Conservation (phyloP, 2,888 invertebrate species). For the Slavum lentiscoides region DNA sequence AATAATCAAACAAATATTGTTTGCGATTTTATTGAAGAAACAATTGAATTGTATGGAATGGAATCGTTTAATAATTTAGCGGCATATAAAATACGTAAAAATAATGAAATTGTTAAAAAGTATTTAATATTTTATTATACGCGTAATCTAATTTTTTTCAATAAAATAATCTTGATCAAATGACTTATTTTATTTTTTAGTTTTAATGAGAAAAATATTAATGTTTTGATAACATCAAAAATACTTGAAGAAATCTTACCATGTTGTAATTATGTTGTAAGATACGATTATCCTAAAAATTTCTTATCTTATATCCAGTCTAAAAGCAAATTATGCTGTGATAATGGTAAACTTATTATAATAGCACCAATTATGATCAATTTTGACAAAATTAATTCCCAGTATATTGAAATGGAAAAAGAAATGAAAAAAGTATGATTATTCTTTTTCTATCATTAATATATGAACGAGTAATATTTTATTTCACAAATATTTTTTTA, state of each 20-base stretch:
- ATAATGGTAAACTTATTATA: conserved; percentile 63
- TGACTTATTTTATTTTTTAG: conserved; percentile 57
- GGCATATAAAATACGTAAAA: background rate
- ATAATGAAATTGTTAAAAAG: conserved; percentile 31
- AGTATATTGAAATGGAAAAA: conserved; percentile 55
- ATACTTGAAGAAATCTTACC: conserved; percentile 86
- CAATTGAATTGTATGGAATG: background rate
- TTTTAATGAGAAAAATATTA: conserved; percentile 67
- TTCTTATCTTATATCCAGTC: conserved; percentile 86
- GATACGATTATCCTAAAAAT: conserved; percentile 72
- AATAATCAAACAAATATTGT: conserved; percentile 62
- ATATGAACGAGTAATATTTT: background rate
- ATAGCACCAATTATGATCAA: conserved; percentile 44
- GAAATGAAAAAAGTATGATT: conserved; percentile 60
- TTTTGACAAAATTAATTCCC: conserved; percentile 19
- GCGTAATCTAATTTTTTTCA: background rate
- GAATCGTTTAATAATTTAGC: background rate
- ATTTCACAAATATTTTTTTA: conserved; percentile 5
- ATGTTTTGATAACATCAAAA: conserved; percentile 74
- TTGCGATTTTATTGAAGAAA: conserved; percentile 76
- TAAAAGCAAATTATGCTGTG: conserved; percentile 80
- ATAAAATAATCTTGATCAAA: background rate
- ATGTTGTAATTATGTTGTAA: conserved; percentile 77
- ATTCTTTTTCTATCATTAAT: background rate
- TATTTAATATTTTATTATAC: conserved; percentile 8